Conservation (phyloP, 2,113 vertebrate genomes). For the Amphilophus citrinellus region DNA sequence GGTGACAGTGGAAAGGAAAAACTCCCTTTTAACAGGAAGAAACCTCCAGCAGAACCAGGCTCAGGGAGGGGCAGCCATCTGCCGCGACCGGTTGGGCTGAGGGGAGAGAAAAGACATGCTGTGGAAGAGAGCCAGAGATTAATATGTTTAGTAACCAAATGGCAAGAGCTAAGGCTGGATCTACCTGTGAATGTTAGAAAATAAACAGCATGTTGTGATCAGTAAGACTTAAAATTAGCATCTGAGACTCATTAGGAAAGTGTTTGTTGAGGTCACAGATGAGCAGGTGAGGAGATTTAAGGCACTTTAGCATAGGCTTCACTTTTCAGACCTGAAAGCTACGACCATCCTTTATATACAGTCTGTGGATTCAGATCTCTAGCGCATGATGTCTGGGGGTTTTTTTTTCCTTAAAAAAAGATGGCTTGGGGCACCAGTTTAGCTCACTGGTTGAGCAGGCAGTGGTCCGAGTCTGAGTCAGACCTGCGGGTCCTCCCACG, state of each 20-base stretch:
- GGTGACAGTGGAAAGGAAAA: too few relatives aligned
- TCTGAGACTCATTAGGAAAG: background rate
- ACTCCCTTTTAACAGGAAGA: too few relatives aligned
- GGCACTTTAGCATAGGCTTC: background rate
- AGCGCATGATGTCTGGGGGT: accelerated
- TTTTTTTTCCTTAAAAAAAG: background rate
- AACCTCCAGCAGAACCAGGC: too few relatives aligned
- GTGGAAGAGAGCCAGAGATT: too few relatives aligned
- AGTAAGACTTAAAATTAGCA: background rate
- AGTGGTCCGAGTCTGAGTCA: too few relatives aligned
- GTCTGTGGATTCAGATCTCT: background rate
- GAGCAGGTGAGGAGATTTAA: background rate
- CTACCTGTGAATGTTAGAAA: background rate
- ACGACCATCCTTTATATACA: background rate
- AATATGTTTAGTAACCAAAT: background rate
- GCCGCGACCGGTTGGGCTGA: too few relatives aligned
- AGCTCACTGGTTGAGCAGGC: too few relatives aligned
- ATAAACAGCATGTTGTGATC: too few relatives aligned
- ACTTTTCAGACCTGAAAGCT: background rate
- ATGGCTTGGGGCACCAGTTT: too few relatives aligned
- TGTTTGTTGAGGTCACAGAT: background rate
- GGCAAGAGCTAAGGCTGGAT: background rate
- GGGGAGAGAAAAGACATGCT: too few relatives aligned
- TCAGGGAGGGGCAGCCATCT: too few relatives aligned
- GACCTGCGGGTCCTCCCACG: too few relatives aligned